Evolutionary conservation across 2,113 vertebrate species (phyloP).

Genomic region (Genyomyrus donnyi): DNA sequence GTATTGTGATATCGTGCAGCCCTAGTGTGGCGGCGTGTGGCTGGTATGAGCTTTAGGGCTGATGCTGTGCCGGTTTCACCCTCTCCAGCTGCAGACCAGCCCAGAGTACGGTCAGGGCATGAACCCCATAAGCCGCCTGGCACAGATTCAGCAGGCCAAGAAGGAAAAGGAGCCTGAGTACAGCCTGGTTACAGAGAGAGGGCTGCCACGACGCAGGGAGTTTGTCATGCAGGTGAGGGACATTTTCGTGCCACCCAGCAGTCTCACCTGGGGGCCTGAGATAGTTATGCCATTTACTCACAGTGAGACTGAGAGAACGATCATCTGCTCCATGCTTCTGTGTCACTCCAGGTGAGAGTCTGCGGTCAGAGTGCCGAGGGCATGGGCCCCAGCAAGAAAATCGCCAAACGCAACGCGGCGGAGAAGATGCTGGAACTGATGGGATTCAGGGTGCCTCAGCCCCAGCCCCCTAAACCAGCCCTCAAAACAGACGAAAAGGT

Average conservation of each 20-base stretch:
- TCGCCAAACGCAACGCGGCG: conserved; percentile 92
- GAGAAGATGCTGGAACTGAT: conserved; percentile 95
- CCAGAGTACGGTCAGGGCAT: conserved; percentile 92
- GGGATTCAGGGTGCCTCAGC: conserved; percentile 92
- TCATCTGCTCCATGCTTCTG: background rate
- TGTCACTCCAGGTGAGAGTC: conserved; percentile 72
- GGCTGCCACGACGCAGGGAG: conserved; percentile 86
- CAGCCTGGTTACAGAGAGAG: conserved; percentile 82
- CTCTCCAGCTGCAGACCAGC: conserved; percentile 77
- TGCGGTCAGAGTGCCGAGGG: conserved; percentile 84
- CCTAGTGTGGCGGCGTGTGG: background rate
- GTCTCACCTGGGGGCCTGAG: background rate
- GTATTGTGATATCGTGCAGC: background rate
- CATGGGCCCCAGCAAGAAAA: conserved; percentile 91
- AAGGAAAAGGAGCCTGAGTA: conserved; percentile 97
- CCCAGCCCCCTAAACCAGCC: conserved; percentile 87
- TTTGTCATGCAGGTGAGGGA: conserved; percentile 92
- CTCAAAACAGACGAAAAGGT: conserved; percentile 96
- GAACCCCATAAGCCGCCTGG: conserved; percentile 96
- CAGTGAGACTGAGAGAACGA: background rate
- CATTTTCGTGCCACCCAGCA: background rate
- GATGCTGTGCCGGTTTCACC: background rate
- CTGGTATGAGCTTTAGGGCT: background rate
- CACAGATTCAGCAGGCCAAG: conserved; percentile 97
- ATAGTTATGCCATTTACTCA: background rate